Evolutionary conservation across 2,113 vertebrate genomes (phyloP).

Genomic region (Zosterops pallidus): DNA sequence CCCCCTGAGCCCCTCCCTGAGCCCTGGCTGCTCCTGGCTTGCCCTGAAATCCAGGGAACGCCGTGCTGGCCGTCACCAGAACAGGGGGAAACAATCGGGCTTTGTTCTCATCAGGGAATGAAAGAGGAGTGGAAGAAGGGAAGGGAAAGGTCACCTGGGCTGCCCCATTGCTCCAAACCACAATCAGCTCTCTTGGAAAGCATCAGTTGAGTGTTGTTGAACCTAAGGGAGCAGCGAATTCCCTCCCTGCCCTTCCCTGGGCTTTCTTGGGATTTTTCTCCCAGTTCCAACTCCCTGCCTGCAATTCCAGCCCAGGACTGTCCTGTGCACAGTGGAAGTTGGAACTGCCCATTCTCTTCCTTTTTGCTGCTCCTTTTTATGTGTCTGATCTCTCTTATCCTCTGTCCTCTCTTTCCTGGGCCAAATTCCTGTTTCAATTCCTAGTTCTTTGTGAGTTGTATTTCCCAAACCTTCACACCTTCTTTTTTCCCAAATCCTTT

Average conservation of each 20-base stretch:
- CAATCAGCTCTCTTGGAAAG: not conserved
- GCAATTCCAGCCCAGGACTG: not conserved
- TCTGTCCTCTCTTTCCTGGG: not conserved
- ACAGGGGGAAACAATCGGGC: rapidly evolving
- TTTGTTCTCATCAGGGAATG: not conserved
- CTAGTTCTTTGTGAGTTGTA: rapidly evolving
- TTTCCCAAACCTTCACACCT: not conserved
- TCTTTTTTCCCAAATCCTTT: not conserved
- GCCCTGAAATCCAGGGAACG: not conserved
- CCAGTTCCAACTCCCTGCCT: not conserved
- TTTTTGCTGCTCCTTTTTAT: not conserved
- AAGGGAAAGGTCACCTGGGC: not conserved
- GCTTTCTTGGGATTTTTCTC: not conserved
- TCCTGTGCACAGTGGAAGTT: not conserved
- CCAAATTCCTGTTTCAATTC: rapidly evolving
- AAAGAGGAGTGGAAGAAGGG: not conserved
- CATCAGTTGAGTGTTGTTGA: not conserved
- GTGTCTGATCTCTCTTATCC: not conserved
- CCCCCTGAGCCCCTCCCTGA: not conserved
- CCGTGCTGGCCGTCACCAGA: rapidly evolving
- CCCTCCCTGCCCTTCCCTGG: not conserved
- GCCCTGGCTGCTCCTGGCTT: not conserved
- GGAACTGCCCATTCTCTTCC: not conserved
- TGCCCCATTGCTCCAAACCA: not conserved
- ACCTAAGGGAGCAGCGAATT: not conserved